Evolutionary conservation across 2,888 invertebrate species (phyloP), one percentile per base, ranked within the genome.

Genomic region (Poecilobothrus nobilitatus): DNA sequence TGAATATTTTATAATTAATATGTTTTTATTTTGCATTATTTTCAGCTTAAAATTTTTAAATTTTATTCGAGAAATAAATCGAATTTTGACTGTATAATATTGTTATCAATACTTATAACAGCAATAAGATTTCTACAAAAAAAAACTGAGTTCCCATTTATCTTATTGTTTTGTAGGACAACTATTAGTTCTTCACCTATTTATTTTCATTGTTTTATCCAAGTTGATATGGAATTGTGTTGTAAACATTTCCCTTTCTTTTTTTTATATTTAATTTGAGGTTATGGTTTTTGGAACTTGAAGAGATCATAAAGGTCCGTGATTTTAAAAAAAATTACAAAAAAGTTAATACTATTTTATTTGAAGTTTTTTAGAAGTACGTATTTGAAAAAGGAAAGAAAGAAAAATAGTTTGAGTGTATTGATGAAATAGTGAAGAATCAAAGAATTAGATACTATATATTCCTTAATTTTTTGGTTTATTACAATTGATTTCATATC

Each of bases 261-360:
- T 53, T 53, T 53, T 53, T 53, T 53, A 6, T 53, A 18, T 53
- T 53, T 6, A 53, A 6, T 53, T 53, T 53, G 53, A 53, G 53
- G 53, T 53, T 53, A 53, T 53, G n/a, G 12, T 5, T 53, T 53
- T 53, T 53, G 53, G 53, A n/a, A 53, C 53, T 53, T 53, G 53
- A 53, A 53, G 53, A 53, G 53, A 53, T 53, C 53, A 53, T 53
- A 53, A 53, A 53, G 53, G 53, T 53, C n/a, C 18, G 15, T 53
- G 53, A 53, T 53, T 53, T 53, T 53, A 18, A 18, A 18, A 18
- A 53, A 53, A 18, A n/a, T 6, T 53, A 53, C 1, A 37, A 37
- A 37, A 37, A 53, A 53, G 2, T 53, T 9, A 53, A 53, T 15
- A 53, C 53, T 53, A 37, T 37, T 37, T 37, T 37, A 10, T 37